Base-by-base conservation (phyloP, 64 coral and sea anemone species). In the Pocillopora damicornis region DNA sequence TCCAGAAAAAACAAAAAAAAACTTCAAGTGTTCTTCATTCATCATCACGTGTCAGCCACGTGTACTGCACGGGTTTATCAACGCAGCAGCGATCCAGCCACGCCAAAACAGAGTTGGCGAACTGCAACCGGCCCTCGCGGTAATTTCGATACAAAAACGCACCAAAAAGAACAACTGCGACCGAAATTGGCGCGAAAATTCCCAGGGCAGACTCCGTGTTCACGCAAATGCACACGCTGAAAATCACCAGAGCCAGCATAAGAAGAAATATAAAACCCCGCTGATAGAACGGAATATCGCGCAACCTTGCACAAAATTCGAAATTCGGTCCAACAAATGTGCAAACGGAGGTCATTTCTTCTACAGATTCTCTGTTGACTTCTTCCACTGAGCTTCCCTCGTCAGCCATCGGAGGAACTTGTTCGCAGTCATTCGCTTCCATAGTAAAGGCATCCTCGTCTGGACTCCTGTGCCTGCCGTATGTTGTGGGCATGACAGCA, bases 281-380 rank as follows among this genome's bases (percentile, higher is more conserved):
- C 18, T 88, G 58, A 60, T 25, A 76, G 25, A 34, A 60, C 25
- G 75, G 86, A 59, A 88, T 37, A 20, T 42, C 36, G 18, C 61
- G 72, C 15, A 88, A 60, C 58, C 86, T 88, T 26, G 56, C 68
- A 4, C 59, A 13, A 60, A 42, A 90, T 17, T 74, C 58, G 36
- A 90, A 64, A 60, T 82, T 65, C 67, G 35, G 77, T 79, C 35
- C 58, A 30, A 66, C 59, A 37, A 35, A n/a, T 62, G 37, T 13
- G 79, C 88, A 87, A 58, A 91, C 63, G 16, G 83, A 77, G 13
- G 84, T 83, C 77, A 76, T 87, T 38, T 79, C 82, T 20, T 92
- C 90, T n/a, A 59, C 83, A 34, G 35, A 71, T 1, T 62, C 75
- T 37, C 68, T 38, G 23, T 72, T 45, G 51, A 66, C 67, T n/a